Evolutionary conservation across 92 coral and sea anemone species (phyloP), one percentile per base, ranked within the genome.

Genomic region (Parazoanthus swiftii): DNA sequence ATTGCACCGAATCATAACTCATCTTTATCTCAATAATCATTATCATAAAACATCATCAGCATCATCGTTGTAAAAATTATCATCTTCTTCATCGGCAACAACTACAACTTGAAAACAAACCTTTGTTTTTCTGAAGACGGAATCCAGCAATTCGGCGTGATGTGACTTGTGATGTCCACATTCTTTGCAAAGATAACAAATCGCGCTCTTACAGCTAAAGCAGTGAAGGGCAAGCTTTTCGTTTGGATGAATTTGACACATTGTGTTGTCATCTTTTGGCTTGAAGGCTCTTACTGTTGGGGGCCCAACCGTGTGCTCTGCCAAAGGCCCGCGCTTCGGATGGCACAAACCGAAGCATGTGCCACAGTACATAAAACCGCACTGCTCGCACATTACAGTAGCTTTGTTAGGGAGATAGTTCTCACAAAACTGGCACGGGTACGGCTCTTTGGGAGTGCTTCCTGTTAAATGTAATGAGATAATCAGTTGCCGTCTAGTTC

Each of bases 401-500:
- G 98, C 98, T 71, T 90, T 88, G 84, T 90, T 94, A 3, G 98
- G 94, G 8, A 91, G 81, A 86, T 85, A 91, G 90, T 95, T 95
- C 78, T 95, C 98, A 54, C 98, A 95, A 75, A 95, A 95, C 89
- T 93, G 98, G 50, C 98, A 95, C 58, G 94, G 79, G n/a, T 93
- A 79, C 14, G 87, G 91, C 43, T 93, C 91, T 35, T 93, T 89
- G 9, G 86, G 85, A 1, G 42, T 21, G 11, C 86, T 77, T 37
- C 93, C 98, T 94, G 85, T 67, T 33, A 13, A 82, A 6, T 13
- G 11, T 3, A 80, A 16, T 9, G 3, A 35, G n/a, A 66, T 26
- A 46, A 65, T 29, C 4, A 63, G 26, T 63, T 63, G 26, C 70
- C 6, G 37, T 10, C 39, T 26, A 18, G 76, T 11, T 72, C 51